phyloP scores from a whole-genome alignment of 1,140 invertebrate species.

The Brachionus asplanchnoidis region DNA sequence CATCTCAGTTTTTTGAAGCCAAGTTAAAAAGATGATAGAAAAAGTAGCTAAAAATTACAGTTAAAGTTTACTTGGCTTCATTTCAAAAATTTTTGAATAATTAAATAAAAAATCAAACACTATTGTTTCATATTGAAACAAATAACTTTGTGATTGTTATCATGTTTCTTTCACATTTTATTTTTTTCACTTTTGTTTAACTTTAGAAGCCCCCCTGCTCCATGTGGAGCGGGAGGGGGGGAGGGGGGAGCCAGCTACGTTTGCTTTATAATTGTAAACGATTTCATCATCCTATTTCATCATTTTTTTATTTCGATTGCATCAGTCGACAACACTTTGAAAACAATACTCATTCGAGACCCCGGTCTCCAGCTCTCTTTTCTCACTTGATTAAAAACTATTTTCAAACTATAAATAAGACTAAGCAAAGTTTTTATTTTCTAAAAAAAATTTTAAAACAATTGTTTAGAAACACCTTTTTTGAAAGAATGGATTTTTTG shows the following conservation, averaged over 20 bases:
- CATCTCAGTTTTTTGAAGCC: neutral
- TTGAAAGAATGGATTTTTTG: constrained; percentile 36
- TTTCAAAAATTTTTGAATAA: neutral
- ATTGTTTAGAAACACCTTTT: neutral
- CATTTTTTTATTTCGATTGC: constrained; percentile 38
- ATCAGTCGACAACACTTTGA: constrained; percentile 18
- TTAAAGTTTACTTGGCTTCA: neutral
- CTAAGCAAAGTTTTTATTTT: neutral
- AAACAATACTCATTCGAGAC: neutral
- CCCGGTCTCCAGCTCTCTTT: neutral
- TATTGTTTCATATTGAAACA: neutral
- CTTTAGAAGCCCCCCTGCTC: neutral
- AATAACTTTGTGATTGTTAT: neutral
- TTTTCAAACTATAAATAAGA: constrained; percentile 38
- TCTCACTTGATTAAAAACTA: constrained; percentile 15
- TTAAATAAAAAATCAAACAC: neutral
- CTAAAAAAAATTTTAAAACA: neutral
- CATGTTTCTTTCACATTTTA: constrained; percentile 33
- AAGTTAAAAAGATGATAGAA: too few species aligned
- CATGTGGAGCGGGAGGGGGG: too few species aligned
- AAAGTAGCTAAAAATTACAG: neutral
- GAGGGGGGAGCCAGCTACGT: neutral
- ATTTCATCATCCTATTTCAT: constrained; percentile 43
- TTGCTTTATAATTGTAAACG: neutral
- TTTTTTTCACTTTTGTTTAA: neutral